phyloP scores from a whole-genome alignment of 2,888 invertebrate genomes.

The Lysandra coridon region DNA sequence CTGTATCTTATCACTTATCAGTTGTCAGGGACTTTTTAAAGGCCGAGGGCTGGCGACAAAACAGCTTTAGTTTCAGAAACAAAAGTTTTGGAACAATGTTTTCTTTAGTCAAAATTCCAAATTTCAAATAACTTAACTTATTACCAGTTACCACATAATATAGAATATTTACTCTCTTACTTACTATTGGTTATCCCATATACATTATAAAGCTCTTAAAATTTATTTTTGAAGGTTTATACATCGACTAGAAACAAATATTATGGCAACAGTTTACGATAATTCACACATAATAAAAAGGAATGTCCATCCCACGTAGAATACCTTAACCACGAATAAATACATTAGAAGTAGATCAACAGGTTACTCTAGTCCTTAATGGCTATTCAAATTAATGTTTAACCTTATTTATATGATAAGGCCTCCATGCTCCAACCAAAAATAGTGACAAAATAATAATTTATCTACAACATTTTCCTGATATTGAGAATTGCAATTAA shows the following conservation, averaged over 20 bases:
- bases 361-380: slow-evolving; percentile 16
- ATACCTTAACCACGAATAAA: background rate
- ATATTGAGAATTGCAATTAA: no score
- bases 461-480: background rate
- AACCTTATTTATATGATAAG: background rate
- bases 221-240: background rate
- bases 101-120: no score
- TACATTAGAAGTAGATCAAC: slow-evolving; percentile 10
- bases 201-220: background rate
- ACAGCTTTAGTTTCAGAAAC: background rate
- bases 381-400: background rate
- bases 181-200: background rate
- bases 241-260: background rate
- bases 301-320: background rate
- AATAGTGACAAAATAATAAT: background rate
- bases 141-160: no score
- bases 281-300: slow-evolving; percentile 19
- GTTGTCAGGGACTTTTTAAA: background rate
- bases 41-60: background rate
- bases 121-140: no score
- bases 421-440: background rate
- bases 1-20: slow-evolving; percentile 11
- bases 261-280: background rate
- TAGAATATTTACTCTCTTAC: background rate
- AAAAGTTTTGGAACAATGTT: background rate